phyloP scores from a whole-genome alignment of 2,113 vertebrate genomes.

The Dromaius novaehollandiae region DNA sequence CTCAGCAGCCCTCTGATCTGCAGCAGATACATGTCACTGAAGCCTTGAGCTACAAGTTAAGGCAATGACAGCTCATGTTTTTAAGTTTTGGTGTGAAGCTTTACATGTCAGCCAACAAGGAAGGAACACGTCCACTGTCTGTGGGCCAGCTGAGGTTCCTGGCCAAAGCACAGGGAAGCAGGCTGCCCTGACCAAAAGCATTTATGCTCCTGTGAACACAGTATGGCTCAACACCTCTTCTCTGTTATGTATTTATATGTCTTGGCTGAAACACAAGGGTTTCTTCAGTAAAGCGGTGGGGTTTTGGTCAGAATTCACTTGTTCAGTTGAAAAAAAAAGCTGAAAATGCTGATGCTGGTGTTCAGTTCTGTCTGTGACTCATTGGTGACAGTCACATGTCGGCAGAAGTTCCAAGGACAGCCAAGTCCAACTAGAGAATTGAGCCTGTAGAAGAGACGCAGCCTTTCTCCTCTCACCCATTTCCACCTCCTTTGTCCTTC shows the following conservation, averaged over 20 bases:
- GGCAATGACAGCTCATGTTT: background rate
- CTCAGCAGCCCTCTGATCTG: background rate
- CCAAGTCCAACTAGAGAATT: background rate
- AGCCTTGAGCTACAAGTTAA: background rate
- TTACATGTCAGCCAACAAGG: background rate
- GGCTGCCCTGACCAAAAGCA: background rate
- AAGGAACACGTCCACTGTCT: background rate
- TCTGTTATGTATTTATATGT: background rate
- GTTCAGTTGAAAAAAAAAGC: background rate
- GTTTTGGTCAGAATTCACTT: background rate
- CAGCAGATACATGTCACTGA: background rate
- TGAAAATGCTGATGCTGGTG: background rate
- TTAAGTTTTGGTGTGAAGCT: background rate
- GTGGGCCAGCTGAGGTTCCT: background rate
- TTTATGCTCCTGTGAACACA: constrained; percentile 6
- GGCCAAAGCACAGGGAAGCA: background rate
- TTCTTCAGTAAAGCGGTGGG: constrained; percentile 7
- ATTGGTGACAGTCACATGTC: background rate
- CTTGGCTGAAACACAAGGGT: constrained; percentile 16
- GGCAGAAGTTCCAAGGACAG: background rate
- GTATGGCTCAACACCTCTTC: background rate
- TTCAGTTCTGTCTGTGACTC: background rate
- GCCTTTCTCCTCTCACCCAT: background rate
- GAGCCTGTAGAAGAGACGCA: background rate
- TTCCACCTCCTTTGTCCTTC: background rate